Conservation (phyloP, 2,888 invertebrate species). For the Nematopogon swammerdamellus region DNA sequence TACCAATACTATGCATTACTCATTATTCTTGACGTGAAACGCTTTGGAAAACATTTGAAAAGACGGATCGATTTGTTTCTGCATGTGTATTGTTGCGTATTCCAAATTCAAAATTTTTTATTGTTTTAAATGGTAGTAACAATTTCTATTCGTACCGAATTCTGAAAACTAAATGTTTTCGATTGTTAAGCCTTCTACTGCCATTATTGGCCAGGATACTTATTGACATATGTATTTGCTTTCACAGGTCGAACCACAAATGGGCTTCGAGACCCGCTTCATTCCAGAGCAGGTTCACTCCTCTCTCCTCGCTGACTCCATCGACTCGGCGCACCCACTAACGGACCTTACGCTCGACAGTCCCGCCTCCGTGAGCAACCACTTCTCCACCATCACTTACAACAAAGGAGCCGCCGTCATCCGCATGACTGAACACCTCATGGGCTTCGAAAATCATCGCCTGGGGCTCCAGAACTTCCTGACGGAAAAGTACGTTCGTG, state of each 20-base stretch:
- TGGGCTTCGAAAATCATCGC: constrained; percentile 51
- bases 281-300: constrained; percentile 66
- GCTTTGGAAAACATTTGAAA: too few relatives aligned
- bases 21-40: too few relatives aligned
- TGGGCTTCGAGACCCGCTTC: constrained; percentile 68
- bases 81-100: too few relatives aligned
- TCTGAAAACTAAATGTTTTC: too few relatives aligned
- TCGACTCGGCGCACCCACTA: constrained; percentile 55
- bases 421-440: constrained; percentile 64
- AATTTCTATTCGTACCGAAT: too few relatives aligned
- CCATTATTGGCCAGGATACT: too few relatives aligned
- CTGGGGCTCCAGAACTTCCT: constrained; percentile 57
- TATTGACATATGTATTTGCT: too few relatives aligned
- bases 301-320: constrained; percentile 59
- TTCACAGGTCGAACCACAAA: constrained; percentile 56
- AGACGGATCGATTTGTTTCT: too few relatives aligned
- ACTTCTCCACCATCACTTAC: constrained; percentile 67
- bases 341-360: constrained; percentile 51
- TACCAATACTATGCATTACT: too few relatives aligned
- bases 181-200: too few relatives aligned
- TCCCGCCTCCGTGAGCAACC: constrained; percentile 52
- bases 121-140: too few relatives aligned
- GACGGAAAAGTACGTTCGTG: constrained; percentile 32
- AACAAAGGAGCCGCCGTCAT: constrained; percentile 65
- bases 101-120: too few relatives aligned